Percentiles rank a stretch among this genome's conserved stretches.
Conservation (phyloP, 2,888 invertebrate species). For the Thymelicus acteon region DNA sequence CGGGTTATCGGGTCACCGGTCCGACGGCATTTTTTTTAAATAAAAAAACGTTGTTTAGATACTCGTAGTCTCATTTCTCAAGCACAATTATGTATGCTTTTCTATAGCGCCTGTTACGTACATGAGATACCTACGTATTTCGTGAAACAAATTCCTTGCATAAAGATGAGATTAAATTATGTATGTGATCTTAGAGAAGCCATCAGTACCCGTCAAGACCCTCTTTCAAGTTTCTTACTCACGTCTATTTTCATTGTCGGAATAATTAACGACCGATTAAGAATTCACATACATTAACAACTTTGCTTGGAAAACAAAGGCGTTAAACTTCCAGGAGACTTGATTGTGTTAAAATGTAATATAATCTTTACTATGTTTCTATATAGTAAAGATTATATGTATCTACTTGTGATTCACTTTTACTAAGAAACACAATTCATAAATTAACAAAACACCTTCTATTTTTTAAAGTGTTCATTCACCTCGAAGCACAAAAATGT, state of each 20-base stretch:
- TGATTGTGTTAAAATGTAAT: conserved; percentile 4
- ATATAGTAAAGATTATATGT: too few relatives aligned
- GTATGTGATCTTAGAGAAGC: conserved; percentile 43
- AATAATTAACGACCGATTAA: conserved; percentile 47
- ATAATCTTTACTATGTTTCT: neutral
- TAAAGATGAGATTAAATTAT: conserved; percentile 39
- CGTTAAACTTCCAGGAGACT: conserved; percentile 18
- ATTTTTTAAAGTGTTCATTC: neutral
- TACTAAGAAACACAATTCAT: too few relatives aligned
- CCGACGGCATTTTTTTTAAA: too few relatives aligned
- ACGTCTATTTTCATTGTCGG: conserved; percentile 37
- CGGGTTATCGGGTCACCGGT: too few relatives aligned
- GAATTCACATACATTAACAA: conserved; percentile 42
- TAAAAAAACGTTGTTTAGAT: too few relatives aligned
- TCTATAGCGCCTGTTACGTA: neutral
- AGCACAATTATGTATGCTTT: too few relatives aligned
- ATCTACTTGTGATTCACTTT: neutral
- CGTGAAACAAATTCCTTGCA: conserved; percentile 21
- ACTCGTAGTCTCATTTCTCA: too few relatives aligned
- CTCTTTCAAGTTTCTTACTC: conserved; percentile 48
- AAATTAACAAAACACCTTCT: neutral
- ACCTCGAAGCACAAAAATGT: too few relatives aligned
- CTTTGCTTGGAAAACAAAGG: conserved; percentile 41
- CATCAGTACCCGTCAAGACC: conserved; percentile 47
- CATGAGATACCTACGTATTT: neutral